Percentiles rank a stretch among this genome's conserved stretches.
Evolutionary conservation across 2,888 invertebrate genomes (phyloP).

Genomic region (Orthosia gothica): DNA sequence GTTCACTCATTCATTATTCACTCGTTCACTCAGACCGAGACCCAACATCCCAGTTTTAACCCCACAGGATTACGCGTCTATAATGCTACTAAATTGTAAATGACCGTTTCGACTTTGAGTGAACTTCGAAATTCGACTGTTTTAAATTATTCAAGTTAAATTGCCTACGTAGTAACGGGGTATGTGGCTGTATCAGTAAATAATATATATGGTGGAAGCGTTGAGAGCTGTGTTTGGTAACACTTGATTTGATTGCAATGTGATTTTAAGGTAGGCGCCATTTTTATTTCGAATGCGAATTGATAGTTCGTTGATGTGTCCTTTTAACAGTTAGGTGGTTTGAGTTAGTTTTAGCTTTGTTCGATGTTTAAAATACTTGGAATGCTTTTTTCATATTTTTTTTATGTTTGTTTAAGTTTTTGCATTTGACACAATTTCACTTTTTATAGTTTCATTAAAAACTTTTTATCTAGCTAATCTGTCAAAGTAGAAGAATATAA

Average conservation of each 20-base stretch:
- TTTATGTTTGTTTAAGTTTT: no score
- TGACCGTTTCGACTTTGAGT: slow-evolving; percentile 84
- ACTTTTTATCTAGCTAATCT: no score
- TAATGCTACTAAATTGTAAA: slow-evolving; percentile 87
- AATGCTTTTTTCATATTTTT: no score
- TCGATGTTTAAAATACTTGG: not conserved
- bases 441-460: no score
- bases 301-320: slow-evolving; percentile 9
- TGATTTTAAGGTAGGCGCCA: slow-evolving; percentile 68
- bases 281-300: slow-evolving; percentile 12
- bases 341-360: not conserved
- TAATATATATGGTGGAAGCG: slow-evolving; percentile 71
- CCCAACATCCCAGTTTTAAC: slow-evolving; percentile 55
- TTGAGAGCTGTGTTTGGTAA: slow-evolving; percentile 69
- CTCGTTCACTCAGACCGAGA: slow-evolving; percentile 54
- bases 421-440: no score
- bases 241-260: slow-evolving; percentile 75
- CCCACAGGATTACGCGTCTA: slow-evolving; percentile 77
- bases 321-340: slow-evolving; percentile 3
- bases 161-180: slow-evolving; percentile 75
- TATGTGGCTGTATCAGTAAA: slow-evolving; percentile 73
- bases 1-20: slow-evolving; percentile 60
- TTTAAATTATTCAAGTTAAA: slow-evolving; percentile 84
- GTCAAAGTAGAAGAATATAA: no score
- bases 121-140: slow-evolving; percentile 82